Base-by-base conservation (phyloP, 1,140 invertebrate species). In the Trachelipus rathkii region DNA sequence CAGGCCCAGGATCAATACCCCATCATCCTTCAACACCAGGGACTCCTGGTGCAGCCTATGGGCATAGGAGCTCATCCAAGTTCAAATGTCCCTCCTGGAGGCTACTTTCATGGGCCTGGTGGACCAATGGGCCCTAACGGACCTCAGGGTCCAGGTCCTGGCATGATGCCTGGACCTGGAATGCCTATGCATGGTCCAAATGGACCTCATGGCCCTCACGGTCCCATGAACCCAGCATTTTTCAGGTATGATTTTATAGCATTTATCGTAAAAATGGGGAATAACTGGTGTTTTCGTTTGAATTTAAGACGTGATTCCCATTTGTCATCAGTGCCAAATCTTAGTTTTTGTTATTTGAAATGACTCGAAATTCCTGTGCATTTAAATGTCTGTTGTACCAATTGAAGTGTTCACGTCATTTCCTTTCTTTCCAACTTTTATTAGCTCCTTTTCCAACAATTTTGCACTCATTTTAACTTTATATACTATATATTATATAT, bases 111-210 rank as follows among this genome's bases (percentile, higher is more conserved):
- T 73, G 75, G 72, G 60, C 80, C 77, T 71, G 76, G 79, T n/a
- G 78, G 79, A 45, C 82, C 82, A 82, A 68, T 24, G 76, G 82
- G 82, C 80, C 83, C 83, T 81, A 82, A 74, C 82, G 76, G 83
- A 79, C 78, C 77, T 78, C 78, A 79, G 82, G 84, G 85, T 83
- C 86, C 84, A 83, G 82, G 84, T 82, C 85, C 85, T 8, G 85
- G 85, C 4, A 87, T 87, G 78, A 84, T 87, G 82, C 87, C 88
- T 83, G 86, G 86, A 78, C 79, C 79, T n/a, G 79, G 79, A 19
- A 81, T 81, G 72, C 77, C 79, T 23, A 81, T 81, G 79, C 79
- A 81, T 72, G 79, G 79, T 10, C 79, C 79, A 21, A 74, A 71
- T n/a, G 77, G 74, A 0, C 77, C 77, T 21, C 80, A 77, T 66